Base-by-base conservation (phyloP, 2,113 vertebrate species). In the Malurus cyaneus region DNA sequence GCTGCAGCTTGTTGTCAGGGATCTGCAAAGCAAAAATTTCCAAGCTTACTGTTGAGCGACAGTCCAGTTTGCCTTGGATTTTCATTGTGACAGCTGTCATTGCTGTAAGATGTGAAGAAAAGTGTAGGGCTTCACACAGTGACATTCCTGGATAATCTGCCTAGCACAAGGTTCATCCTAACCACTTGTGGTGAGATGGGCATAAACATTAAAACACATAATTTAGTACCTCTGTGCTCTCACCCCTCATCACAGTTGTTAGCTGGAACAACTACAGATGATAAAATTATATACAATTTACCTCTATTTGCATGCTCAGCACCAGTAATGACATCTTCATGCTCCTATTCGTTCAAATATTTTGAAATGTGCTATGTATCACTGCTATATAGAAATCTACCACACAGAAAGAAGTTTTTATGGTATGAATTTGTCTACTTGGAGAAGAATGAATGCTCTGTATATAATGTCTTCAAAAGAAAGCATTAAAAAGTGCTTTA, bases 101-200 rank as follows among this genome's bases (percentile, higher is more conserved):
- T 79, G 7, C 21, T n/a, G 7, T 50, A 67, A 66, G 9, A n/a
- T 25, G 32, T 26, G 12, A 62, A 70, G 56, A 61, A 53, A 47
- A 62, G 32, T 19, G 29, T 52, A 46, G 20, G 28, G 11, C 19
- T 79, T 62, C 7, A 1, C 29, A 32, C 31, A 0, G 1, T 26
- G n/a, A 34, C 34, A 29, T 17, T 46, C 9, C 44, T 7, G 1
- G 32, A 60, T 60, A 42, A 66, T 56, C 49, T 56, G 26, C 29
- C 44, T 20, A 18, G 29, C 26, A 21, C 18, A 52, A 59, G 7
- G 50, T 26, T 86, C 41, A 28, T 69, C 50, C n/a, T n/a, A 59
- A 52, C 4, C 26, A 42, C 29, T 80, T 64, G 32, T 0, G 0
- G 32, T 41, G 12, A 80, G 32, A 25, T 4, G 44, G 24, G 11